Evolutionary conservation across 2,797 vertebrate species (phyloP).

Genomic region (Menidia menidia): DNA sequence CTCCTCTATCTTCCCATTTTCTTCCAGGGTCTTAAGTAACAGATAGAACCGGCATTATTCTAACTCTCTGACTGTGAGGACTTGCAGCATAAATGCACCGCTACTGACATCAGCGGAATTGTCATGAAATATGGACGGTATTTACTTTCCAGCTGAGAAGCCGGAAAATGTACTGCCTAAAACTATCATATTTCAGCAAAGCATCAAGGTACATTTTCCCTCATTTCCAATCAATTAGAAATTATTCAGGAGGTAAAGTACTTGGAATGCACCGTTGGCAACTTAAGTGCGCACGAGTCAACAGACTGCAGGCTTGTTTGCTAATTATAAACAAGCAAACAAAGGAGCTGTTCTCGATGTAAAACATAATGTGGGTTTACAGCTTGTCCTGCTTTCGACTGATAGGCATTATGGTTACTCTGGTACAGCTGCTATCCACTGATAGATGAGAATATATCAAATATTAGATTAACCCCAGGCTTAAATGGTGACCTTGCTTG

Average conservation of each 20-base stretch:
- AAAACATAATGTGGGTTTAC: conserved; percentile 52
- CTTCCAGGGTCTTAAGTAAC: conserved; percentile 77
- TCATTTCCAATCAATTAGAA: conserved; percentile 88
- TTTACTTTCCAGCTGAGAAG: conserved; percentile 82
- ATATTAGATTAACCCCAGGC: conserved; percentile 10
- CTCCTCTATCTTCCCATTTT: conserved; percentile 62
- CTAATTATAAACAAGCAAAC: conserved; percentile 62
- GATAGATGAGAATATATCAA: conserved; percentile 83
- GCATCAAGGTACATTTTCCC: conserved; percentile 80
- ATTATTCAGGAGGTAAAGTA: conserved; percentile 87
- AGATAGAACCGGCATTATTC: conserved; percentile 65
- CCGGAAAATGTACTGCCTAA: conserved; percentile 81
- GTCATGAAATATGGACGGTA: conserved; percentile 84
- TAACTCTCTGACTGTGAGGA: conserved; percentile 63
- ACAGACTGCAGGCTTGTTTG: conserved; percentile 48
- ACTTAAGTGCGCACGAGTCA: conserved; percentile 43
- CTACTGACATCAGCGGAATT: conserved; percentile 74
- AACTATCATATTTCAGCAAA: conserved; percentile 78
- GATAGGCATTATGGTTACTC: conserved; percentile 72
- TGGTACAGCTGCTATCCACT: conserved; percentile 78
- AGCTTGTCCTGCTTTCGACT: conserved; percentile 64
- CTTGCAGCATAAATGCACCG: conserved; percentile 62
- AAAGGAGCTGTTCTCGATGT: conserved; percentile 36
- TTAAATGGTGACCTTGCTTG: neutral
- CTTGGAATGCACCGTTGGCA: conserved; percentile 69